Evolutionary conservation across 2,888 invertebrate species (phyloP).

Genomic region (Lepidonotus clava): DNA sequence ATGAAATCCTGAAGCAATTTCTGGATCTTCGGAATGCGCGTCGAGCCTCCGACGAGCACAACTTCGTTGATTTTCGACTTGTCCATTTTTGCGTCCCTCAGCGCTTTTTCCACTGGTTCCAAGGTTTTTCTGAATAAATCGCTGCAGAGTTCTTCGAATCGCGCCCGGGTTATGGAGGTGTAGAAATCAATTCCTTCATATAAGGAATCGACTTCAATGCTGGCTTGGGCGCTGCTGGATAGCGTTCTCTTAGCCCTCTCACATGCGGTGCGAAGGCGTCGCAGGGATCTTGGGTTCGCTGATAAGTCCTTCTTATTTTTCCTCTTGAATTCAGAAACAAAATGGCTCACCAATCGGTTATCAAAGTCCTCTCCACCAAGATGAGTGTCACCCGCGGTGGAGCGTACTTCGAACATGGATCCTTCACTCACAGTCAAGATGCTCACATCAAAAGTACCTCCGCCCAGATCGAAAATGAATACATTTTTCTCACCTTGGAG

Average conservation of each 20-base stretch:
- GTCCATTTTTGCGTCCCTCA: constrained; percentile 55
- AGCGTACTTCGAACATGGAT: constrained; percentile 82
- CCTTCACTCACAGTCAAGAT: constrained; percentile 93
- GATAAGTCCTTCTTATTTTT: constrained; percentile 79
- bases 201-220: constrained; percentile 95
- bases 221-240: constrained; percentile 82
- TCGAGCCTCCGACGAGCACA: constrained; percentile 69
- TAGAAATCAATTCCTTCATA: constrained; percentile 98
- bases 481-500: constrained; percentile 82
- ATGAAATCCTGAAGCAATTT: constrained; percentile 64
- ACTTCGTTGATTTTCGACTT: constrained; percentile 65
- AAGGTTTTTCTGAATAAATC: constrained; percentile 84
- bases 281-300: constrained; percentile 91
- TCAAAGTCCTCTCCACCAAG: too few species aligned
- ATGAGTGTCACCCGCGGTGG: background rate
- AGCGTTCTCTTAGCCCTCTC: constrained; percentile 85
- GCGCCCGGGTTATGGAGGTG: constrained; percentile 94
- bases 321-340: constrained; percentile 78
- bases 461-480: constrained; percentile 86
- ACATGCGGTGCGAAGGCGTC: constrained; percentile 94
- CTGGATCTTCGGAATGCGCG: constrained; percentile 67
- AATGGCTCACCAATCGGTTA: constrained; percentile 79
- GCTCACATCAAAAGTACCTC: constrained; percentile 89
- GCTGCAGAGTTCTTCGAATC: constrained; percentile 97
- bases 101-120: constrained; percentile 66